Percentiles rank a stretch among this genome's conserved stretches.
phyloP scores from a whole-genome alignment of 1,140 invertebrate species.

The Samia ricini region DNA sequence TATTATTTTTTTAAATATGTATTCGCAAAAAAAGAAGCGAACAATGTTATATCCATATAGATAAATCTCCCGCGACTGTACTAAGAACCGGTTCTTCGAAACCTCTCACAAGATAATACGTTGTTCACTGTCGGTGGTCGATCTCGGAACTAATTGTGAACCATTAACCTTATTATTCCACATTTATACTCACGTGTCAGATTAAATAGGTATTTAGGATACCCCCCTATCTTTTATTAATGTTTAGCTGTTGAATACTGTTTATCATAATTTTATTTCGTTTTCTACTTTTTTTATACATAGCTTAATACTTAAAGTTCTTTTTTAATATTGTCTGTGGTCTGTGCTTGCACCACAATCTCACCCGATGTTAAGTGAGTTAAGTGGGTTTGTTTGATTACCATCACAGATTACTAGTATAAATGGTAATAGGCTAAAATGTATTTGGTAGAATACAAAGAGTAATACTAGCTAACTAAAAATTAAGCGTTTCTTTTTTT shows the following conservation, averaged over 20 bases:
- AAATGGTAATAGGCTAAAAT: too few species aligned
- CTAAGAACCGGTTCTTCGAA: not conserved
- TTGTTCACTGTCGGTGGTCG: conserved; percentile 52
- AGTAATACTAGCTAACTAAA: too few species aligned
- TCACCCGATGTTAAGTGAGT: too few species aligned
- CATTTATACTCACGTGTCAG: conserved; percentile 1
- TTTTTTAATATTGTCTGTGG: too few species aligned
- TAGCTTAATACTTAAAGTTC: not conserved
- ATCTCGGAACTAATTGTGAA: conserved; percentile 51
- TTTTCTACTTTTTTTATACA: not conserved
- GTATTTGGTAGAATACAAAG: too few species aligned
- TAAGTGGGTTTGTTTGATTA: too few species aligned
- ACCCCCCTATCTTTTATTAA: not conserved
- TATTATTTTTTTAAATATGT: too few species aligned
- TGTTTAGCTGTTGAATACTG: not conserved
- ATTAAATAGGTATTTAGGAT: conserved; percentile 1
- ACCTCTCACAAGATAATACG: conserved; percentile 21
- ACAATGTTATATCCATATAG: not conserved
- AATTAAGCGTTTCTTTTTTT: too few species aligned
- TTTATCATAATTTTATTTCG: not conserved
- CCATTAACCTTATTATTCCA: conserved; percentile 50
- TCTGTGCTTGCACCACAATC: too few species aligned
- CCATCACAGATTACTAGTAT: too few species aligned
- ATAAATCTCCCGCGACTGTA: not conserved
- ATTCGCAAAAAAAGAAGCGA: not conserved